Conservation (phyloP, 2,113 vertebrate species). For the Petroica traversi region DNA sequence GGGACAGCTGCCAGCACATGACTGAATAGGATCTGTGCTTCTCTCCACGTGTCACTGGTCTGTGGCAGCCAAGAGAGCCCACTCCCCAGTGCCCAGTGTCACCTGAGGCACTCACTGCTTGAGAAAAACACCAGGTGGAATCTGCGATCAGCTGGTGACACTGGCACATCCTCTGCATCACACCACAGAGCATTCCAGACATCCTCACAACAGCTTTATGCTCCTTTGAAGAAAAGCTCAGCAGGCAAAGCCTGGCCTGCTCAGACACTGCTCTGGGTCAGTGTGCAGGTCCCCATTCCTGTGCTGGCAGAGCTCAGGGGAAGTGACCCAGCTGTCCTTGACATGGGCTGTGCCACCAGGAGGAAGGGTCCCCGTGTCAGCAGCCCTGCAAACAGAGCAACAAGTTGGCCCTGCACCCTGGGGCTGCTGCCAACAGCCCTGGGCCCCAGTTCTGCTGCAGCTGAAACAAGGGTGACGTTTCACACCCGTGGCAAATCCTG, state of each 20-base stretch:
- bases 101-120: background rate
- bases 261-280: background rate
- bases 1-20: slow-evolving; percentile 4
- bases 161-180: background rate
- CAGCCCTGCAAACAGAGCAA: background rate
- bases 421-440: background rate
- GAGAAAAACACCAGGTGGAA: rapidly evolving
- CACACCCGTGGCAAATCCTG: rapidly evolving
- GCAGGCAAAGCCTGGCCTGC: rapidly evolving
- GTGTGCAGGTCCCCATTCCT: rapidly evolving
- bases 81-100: background rate
- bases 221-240: background rate
- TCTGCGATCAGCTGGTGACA: background rate
- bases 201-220: background rate
- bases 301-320: background rate
- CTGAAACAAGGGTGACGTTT: background rate
- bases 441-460: background rate
- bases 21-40: background rate
- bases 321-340: background rate
- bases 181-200: background rate
- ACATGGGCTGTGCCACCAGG: rapidly evolving
- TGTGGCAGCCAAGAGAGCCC: background rate
- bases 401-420: rapidly evolving
- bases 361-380: background rate
- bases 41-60: rapidly evolving